phyloP scores from a whole-genome alignment of 2,888 invertebrate species.

The Drepana falcataria region DNA sequence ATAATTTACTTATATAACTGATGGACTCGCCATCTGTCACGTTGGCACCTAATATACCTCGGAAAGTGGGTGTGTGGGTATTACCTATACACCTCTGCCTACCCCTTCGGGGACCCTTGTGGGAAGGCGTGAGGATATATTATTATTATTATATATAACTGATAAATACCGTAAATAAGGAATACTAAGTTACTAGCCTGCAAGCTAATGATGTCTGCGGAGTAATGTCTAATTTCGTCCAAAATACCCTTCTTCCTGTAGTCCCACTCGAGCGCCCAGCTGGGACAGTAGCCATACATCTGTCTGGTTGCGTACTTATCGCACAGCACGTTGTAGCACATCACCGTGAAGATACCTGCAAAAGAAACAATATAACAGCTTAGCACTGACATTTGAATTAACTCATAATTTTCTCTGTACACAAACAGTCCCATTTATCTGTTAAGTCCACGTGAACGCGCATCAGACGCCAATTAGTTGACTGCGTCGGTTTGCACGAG shows the following conservation, averaged over 20 bases:
- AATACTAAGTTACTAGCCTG: conserved; percentile 43
- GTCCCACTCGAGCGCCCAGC: conserved; percentile 99
- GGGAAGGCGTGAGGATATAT: too few relatives aligned
- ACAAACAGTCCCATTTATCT: conserved; percentile 34
- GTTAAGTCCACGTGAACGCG: conserved; percentile 36
- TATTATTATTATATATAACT: too few relatives aligned
- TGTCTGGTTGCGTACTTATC: conserved; percentile 99
- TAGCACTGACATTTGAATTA: conserved; percentile 5
- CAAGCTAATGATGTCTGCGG: conserved; percentile 97
- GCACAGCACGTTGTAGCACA: conserved; percentile 99
- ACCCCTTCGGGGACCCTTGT: too few relatives aligned
- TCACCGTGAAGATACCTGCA: conserved; percentile 96
- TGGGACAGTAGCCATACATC: conserved; percentile 99
- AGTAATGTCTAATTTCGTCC: conserved; percentile 96
- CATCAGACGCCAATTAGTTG: conserved; percentile 44
- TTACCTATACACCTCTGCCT: too few relatives aligned
- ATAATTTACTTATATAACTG: too few relatives aligned
- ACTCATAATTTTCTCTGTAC: conserved; percentile 21
- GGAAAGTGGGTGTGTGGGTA: too few relatives aligned
- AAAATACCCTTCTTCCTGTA: conserved; percentile 98
- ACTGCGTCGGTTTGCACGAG: conserved; percentile 35
- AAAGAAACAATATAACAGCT: conserved; percentile 7
- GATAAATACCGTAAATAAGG: not conserved
- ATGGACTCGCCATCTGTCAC: too few relatives aligned
- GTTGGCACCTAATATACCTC: too few relatives aligned